A percentile compares a stretch with the other conserved stretches of the same genome.
Conservation (phyloP, 1,140 invertebrate genomes). For the Mercenaria mercenaria region DNA sequence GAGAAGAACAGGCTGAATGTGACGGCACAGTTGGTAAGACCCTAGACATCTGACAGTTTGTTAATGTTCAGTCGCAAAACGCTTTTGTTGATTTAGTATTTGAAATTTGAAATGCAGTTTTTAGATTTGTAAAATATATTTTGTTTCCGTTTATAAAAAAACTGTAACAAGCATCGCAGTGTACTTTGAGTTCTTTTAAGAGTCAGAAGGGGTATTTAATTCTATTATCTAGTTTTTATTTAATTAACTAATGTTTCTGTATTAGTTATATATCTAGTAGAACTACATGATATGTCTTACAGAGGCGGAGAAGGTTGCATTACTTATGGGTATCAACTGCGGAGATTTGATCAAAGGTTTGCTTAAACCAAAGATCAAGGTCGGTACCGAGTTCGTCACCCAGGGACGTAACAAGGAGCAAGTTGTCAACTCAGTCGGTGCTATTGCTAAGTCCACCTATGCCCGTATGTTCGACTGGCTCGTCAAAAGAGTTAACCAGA, state of each 20-base stretch:
- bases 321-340: slow-evolving; percentile 90
- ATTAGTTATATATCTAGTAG: no score
- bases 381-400: slow-evolving; percentile 96
- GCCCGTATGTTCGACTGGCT: slow-evolving; percentile 98
- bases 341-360: slow-evolving; percentile 88
- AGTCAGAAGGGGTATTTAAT: no score
- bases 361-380: slow-evolving; percentile 88
- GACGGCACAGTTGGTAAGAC: slow-evolving; percentile 92
- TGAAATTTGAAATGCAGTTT: no score
- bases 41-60: no score
- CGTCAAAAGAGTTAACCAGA: slow-evolving; percentile 99
- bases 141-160: no score
- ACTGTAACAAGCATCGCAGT: no score
- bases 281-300: neutral
- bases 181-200: no score
- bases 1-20: slow-evolving; percentile 99
- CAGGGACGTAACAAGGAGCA: slow-evolving; percentile 98
- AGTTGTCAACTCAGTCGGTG: slow-evolving; percentile 96
- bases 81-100: no score
- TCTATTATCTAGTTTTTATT: no score
- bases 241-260: no score
- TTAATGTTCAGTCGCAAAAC: no score
- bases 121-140: no score
- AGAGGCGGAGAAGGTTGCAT: slow-evolving; percentile 97
- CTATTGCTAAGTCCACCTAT: slow-evolving; percentile 98